phyloP scores from a whole-genome alignment of 2,797 vertebrate species.

The Champsocephalus gunnari region DNA sequence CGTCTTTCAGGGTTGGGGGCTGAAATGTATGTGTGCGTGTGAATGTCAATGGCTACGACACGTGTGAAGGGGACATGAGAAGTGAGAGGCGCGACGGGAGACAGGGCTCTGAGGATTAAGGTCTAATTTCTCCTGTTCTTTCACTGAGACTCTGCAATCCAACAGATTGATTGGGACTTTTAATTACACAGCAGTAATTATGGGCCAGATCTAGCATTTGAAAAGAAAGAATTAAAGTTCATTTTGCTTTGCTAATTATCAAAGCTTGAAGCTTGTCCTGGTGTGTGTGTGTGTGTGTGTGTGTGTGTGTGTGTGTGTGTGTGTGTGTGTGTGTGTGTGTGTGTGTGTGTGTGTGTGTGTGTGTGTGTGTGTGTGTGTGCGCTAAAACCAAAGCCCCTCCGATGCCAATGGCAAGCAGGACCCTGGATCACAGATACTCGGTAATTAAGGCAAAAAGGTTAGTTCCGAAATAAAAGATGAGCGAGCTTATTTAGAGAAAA shows the following conservation, averaged over 20 bases:
- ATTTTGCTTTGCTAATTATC: constrained; percentile 85
- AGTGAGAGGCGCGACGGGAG: constrained; percentile 42
- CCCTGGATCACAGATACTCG: constrained; percentile 68
- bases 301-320: too few relatives aligned
- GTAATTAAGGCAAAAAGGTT: constrained; percentile 82
- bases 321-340: too few relatives aligned
- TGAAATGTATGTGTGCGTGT: constrained; percentile 40
- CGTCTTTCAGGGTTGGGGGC: constrained; percentile 75
- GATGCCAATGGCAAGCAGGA: constrained; percentile 58
- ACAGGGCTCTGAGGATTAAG: constrained; percentile 81
- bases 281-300: not conserved
- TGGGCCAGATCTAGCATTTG: constrained; percentile 76
- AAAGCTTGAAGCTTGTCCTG: constrained; percentile 53
- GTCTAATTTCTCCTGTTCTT: constrained; percentile 83
- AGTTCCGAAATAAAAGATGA: constrained; percentile 68
- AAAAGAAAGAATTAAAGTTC: constrained; percentile 84
- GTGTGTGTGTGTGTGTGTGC: too few relatives aligned
- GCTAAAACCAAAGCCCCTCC: constrained; percentile 26
- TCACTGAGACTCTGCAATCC: constrained; percentile 80
- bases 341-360: too few relatives aligned
- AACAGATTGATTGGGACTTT: constrained; percentile 86
- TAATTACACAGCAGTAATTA: constrained; percentile 88
- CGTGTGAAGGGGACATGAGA: constrained; percentile 47
- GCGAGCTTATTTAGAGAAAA: constrained; percentile 50
- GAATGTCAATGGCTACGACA: constrained; percentile 16